Conservation (phyloP, 2,888 invertebrate genomes). For the Leucophora obtusa region DNA sequence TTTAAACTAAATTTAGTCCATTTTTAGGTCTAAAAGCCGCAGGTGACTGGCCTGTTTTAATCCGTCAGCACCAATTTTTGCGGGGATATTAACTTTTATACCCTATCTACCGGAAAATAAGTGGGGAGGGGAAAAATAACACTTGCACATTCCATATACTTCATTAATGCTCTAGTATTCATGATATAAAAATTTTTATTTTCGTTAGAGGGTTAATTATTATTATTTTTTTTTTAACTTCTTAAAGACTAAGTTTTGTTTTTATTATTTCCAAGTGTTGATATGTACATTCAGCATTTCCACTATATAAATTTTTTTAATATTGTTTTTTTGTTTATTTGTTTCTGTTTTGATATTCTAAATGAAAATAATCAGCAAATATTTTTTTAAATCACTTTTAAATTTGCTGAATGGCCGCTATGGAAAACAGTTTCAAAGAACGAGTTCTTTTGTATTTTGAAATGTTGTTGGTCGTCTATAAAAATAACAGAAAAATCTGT, state of each 20-base stretch:
- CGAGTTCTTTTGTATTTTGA: not conserved
- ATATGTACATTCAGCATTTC: constrained; percentile 2
- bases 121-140: no score
- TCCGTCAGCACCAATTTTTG: no score
- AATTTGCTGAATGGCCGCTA: not conserved
- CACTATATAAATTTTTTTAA: not conserved
- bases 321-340: not conserved
- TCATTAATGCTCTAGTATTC: no score
- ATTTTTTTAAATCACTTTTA: constrained; percentile 5
- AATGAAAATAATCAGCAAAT: constrained; percentile 28
- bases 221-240: not conserved
- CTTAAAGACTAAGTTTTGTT: not conserved
- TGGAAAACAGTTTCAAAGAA: not conserved
- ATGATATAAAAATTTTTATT: no score
- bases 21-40: no score
- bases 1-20: no score
- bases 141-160: no score
- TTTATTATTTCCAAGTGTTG: constrained; percentile 2
- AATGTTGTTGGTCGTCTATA: not conserved
- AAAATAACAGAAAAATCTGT: not conserved
- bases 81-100: no score
- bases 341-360: not conserved
- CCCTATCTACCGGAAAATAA: no score
- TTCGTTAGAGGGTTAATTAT: not conserved
- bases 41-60: no score